phyloP scores from a whole-genome alignment of 2,797 vertebrate genomes.

The Urocyon cinereoargenteus region DNA sequence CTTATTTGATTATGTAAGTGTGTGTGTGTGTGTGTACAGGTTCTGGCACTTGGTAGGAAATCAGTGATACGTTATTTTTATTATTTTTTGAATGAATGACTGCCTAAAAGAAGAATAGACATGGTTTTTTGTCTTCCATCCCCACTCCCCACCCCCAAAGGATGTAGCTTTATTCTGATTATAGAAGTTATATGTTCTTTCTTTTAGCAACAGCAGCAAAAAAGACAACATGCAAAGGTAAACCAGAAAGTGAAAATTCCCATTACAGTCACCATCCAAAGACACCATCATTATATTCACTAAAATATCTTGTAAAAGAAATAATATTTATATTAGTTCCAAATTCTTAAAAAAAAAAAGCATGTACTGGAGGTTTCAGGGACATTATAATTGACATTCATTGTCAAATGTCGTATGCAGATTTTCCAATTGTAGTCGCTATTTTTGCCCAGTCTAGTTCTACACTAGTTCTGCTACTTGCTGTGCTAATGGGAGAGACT shows the following conservation, averaged over 20 bases:
- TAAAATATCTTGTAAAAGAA: not conserved
- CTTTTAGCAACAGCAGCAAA: not conserved
- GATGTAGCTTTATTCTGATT: not conserved
- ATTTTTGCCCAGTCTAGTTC: not conserved
- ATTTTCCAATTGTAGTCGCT: not conserved
- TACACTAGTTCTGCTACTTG: not conserved
- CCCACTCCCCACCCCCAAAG: not conserved
- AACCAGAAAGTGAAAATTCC: not conserved
- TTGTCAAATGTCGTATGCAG: not conserved
- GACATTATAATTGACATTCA: too few relatives aligned
- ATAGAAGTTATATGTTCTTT: not conserved
- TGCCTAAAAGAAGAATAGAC: not conserved
- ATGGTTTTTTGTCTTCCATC: not conserved
- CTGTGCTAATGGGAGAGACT: not conserved
- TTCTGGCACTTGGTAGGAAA: not conserved
- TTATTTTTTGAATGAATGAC: not conserved
- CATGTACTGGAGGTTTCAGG: not conserved
- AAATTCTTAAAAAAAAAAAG: not conserved
- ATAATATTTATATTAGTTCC: not conserved
- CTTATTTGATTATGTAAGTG: not conserved
- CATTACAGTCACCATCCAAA: not conserved
- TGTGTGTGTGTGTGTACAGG: not conserved
- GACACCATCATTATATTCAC: not conserved
- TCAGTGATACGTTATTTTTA: not conserved
- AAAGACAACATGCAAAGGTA: not conserved